phyloP scores from a whole-genome alignment of 2,797 vertebrate species.

The Malurus splendens region DNA sequence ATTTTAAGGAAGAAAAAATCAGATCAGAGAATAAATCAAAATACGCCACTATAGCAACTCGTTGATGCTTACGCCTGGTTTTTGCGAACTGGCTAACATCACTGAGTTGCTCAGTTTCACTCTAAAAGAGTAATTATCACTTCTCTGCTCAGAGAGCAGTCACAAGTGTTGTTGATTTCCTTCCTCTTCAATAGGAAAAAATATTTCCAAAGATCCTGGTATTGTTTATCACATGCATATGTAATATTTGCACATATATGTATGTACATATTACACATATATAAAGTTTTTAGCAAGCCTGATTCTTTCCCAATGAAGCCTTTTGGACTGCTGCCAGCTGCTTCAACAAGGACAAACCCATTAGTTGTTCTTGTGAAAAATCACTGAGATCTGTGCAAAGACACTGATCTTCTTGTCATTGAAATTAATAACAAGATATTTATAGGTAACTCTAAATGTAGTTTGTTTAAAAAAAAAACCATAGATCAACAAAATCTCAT shows the following conservation, averaged over 20 bases:
- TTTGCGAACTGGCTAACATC: background rate
- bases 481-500: background rate
- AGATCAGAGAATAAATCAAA: background rate
- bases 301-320: background rate
- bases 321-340: background rate
- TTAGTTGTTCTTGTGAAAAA: background rate
- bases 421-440: background rate
- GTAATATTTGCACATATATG: background rate
- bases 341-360: background rate
- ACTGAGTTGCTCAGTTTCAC: background rate
- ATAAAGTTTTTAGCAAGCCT: background rate
- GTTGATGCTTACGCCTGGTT: background rate
- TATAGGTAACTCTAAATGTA: background rate
- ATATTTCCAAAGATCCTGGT: background rate
- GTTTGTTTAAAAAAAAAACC: background rate
- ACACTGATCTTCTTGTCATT: background rate
- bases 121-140: background rate
- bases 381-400: background rate
- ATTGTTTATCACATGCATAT: background rate
- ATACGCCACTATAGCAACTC: background rate
- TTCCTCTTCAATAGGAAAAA: background rate
- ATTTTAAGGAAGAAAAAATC: background rate
- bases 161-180: background rate
- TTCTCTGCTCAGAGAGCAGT: background rate
- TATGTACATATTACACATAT: background rate